A percentile compares a stretch with the other conserved stretches of the same genome.
Conservation (phyloP, 2,888 invertebrate genomes). For the Leucania comma region DNA sequence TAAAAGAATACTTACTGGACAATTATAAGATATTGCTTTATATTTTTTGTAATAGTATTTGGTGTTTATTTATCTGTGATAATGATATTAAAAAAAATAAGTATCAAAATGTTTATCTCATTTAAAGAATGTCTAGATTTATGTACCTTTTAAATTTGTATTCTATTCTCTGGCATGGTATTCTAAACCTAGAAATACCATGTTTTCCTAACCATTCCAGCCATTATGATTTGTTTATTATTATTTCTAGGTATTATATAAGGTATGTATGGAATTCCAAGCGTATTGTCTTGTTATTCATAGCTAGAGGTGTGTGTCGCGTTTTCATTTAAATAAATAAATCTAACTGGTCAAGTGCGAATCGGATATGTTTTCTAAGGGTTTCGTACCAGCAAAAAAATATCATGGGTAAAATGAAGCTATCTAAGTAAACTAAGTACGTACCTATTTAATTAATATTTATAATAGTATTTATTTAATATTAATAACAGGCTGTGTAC, state of each 20-base stretch:
- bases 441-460: too few relatives aligned
- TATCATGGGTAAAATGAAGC: background rate
- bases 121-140: too few relatives aligned
- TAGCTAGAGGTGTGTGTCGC: background rate
- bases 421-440: too few relatives aligned
- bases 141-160: background rate
- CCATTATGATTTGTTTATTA: conserved; percentile 6
- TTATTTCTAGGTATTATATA: conserved; percentile 1
- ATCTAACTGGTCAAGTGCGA: background rate
- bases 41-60: background rate
- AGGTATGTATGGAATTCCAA: background rate
- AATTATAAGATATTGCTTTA: conserved; percentile 6
- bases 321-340: background rate
- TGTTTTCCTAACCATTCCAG: background rate
- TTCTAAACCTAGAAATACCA: too few relatives aligned
- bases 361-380: background rate
- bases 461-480: background rate
- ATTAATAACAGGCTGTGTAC: background rate
- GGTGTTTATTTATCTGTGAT: background rate
- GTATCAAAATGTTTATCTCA: background rate
- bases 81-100: background rate
- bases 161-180: too few relatives aligned
- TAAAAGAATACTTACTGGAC: conserved; percentile 68
- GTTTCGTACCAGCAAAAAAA: background rate
- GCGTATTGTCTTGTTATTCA: conserved; percentile 15